Evolutionary conservation across 2,797 vertebrate genomes (phyloP), one percentile per base, ranked within the genome.

Genomic region (Anabas testudineus): DNA sequence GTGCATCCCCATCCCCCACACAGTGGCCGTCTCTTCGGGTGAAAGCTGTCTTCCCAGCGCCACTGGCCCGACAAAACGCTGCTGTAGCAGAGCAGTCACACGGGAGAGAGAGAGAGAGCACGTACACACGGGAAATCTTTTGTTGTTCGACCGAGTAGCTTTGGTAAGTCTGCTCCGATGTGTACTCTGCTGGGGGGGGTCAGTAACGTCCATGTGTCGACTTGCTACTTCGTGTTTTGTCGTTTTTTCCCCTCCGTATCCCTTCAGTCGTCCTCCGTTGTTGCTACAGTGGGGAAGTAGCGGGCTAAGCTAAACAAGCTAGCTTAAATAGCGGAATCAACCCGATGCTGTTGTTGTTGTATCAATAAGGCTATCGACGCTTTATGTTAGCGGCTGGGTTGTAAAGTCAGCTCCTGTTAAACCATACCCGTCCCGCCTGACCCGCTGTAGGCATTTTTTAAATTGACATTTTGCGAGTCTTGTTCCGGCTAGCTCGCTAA

Each of bases 1-100:
- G 80, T 90, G 87, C 89, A 91, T 92, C 91, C 91, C 91, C 92
- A 90, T 92, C 91, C 92, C 91, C 91, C 92, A 92, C 90, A 82
- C 92, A 36, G 86, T 84, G 84, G 70, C 86, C 86, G 90, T 87
- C 84, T 89, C 89, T 88, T 48, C 46, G 87, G 84, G 82, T 90
- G 90, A 90, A 90, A 85, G 78, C 88, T 82, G 87, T 90, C 86
- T 90, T 87, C 87, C 74, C 79, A 88, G 58, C 87, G 84, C 89
- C 62, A 83, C 85, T 87, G 84, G 89, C 83, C 88, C 86, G 74
- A 89, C 84, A 34, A 66, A 87, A 78, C 86, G 77, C 59, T 82
- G 85, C 82, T 69, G 82, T 67, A 84, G 76, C 85, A 73, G 65
- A 65, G 64, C 59, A 82, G 16, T 67, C 28, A 61, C 68, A 73